Evolutionary conservation across 2,888 invertebrate genomes (phyloP).

Genomic region (Cerceris rybyensis): DNA sequence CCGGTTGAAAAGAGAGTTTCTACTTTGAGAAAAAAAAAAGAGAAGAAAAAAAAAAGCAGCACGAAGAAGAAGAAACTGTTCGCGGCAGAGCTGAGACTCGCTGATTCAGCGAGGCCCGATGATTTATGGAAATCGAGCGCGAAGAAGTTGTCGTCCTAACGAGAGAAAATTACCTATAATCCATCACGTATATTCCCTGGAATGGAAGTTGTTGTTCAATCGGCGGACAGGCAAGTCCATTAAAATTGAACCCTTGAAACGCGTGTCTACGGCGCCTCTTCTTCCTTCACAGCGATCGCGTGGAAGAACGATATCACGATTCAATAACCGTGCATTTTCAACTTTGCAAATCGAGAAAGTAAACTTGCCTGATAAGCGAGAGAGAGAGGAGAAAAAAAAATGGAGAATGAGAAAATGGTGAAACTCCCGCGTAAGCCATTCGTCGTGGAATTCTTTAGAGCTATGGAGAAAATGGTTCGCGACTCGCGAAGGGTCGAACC

Average conservation of each 20-base stretch:
- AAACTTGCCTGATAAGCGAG: neutral
- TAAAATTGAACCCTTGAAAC: constrained; percentile 34
- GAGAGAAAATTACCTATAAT: constrained; percentile 52
- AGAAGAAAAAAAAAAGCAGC: neutral
- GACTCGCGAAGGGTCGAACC: constrained; percentile 31
- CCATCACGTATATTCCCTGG: constrained; percentile 7
- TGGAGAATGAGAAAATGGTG: constrained; percentile 25
- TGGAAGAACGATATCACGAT: constrained; percentile 8
- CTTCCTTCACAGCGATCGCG: neutral
- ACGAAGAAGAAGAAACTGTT: too few species aligned
- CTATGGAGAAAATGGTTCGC: neutral
- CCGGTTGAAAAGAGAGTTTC: constrained; percentile 22
- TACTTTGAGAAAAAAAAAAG: constrained; percentile 3
- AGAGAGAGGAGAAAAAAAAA: neutral
- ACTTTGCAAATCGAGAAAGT: constrained; percentile 18
- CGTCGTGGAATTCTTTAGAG: constrained; percentile 35
- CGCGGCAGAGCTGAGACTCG: neutral
- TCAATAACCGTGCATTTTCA: constrained; percentile 16
- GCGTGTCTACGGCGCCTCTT: neutral
- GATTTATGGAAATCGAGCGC: constrained; percentile 42
- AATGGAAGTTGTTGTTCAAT: constrained; percentile 23
- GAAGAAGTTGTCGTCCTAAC: constrained; percentile 38
- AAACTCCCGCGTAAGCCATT: neutral
- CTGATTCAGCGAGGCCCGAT: constrained; percentile 1
- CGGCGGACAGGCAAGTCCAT: constrained; percentile 1